Base-by-base conservation (phyloP, 2,797 vertebrate genomes). In the Enteromius mattozi region DNA sequence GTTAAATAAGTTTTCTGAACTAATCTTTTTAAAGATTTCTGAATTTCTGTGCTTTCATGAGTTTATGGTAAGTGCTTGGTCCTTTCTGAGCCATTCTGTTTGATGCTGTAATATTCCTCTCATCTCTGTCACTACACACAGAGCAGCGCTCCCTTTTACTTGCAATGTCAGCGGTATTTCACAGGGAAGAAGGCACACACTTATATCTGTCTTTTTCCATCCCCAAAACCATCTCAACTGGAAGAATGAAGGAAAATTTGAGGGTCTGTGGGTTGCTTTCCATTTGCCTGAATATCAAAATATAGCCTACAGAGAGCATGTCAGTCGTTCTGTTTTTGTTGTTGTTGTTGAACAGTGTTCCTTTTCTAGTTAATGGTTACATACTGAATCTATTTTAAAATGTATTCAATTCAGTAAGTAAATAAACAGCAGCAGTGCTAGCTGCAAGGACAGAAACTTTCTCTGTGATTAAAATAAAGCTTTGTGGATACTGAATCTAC, bases 21-120 rank as follows among this genome's bases (percentile, higher is more conserved):
- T 24, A 59, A 59, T 14, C 13, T 42, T 77, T 77, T 61, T 24
- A 77, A 42, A 77, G 33, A 56, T n/a, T 56, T 56, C 49, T 40
- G 49, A 74, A 56, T 76, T 4, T 76, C 13, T 51, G 14, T 24
- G 78, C 61, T 35, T 66, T 68, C 12, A 49, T 66, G 24, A 17
- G 61, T 16, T 49, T 21, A 45, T 49, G 59, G 10, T 65, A 63
- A 47, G 21, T 76, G 66, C 77, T 61, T 71, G 72, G 13, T 42
- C 61, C 21, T 86, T 86, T 83, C 70, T 70, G 71, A 69, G 66
- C 66, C 27, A 30, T 66, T 66, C 56, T 68, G 59, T 70, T 87
- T 68, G 63, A 87, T 82, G 30, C 63, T n/a, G 78, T 70, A 66
- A 75, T 81, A 77, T 82, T 85, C 77, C 33, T 61, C 51, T 80